Conservation (phyloP, 2,797 vertebrate species). For the Lagodon rhomboides region DNA sequence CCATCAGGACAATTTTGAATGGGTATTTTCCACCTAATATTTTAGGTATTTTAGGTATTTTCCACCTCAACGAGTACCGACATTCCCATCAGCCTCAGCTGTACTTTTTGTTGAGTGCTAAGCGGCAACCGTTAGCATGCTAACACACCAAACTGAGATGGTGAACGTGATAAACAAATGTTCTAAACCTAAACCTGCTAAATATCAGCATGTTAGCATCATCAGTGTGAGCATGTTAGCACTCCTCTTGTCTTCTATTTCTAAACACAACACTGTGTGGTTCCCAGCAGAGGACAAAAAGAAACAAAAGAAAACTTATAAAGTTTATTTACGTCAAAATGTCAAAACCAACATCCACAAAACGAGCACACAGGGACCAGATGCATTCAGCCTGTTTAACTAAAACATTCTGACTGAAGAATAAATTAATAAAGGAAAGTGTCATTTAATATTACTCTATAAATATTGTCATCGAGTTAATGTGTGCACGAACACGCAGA, state of each 20-base stretch:
- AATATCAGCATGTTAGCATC: not conserved
- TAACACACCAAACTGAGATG: not conserved
- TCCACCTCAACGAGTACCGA: not conserved
- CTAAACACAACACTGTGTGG: no score
- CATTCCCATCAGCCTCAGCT: not conserved
- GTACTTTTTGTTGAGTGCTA: not conserved
- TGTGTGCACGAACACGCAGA: not conserved
- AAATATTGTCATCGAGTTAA: constrained; percentile 6
- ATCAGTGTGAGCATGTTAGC: not conserved
- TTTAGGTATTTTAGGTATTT: no score
- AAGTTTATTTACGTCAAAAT: no score
- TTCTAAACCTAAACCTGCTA: no score
- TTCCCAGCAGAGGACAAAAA: not conserved
- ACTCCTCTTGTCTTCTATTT: no score
- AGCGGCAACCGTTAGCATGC: not conserved
- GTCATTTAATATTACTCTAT: no score
- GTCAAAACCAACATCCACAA: no score
- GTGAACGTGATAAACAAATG: not conserved
- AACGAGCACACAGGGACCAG: not conserved
- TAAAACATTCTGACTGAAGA: not conserved
- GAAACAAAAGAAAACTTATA: not conserved
- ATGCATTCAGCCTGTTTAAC: not conserved
- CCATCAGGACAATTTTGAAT: not conserved
- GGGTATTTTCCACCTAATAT: no score
- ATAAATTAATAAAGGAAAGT: not conserved